These are phyloP conservation scores for Deilephila porcellus DNA, from an alignment of 2,888 invertebrate genomes.

Conservation along the genomic window DNA sequence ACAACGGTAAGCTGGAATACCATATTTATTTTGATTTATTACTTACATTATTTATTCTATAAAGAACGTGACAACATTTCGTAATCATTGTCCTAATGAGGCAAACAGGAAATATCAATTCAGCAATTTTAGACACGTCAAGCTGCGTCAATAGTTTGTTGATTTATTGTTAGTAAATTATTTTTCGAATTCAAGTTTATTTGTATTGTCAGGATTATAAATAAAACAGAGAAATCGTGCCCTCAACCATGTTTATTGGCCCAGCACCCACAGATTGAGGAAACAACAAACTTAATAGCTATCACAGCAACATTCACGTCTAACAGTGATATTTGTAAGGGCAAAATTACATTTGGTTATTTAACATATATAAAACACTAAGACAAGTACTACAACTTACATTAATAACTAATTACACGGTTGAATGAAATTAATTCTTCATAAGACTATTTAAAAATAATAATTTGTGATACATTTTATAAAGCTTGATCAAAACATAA, in stretches of 20 bases:
- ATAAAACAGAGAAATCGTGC: constrained; percentile 38
- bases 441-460: neutral
- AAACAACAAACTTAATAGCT: constrained; percentile 69
- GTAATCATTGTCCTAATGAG: neutral
- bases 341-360: constrained; percentile 5
- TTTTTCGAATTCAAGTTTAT: neutral
- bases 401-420: neutral
- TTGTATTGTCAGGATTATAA: neutral
- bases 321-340: constrained; percentile 35
- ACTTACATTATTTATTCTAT: neutral
- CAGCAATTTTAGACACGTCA: constrained; percentile 19
- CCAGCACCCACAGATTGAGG: constrained; percentile 68
- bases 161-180: neutral
- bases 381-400: neutral
- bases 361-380: neutral
- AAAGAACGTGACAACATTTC: constrained; percentile 3
- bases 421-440: neutral
- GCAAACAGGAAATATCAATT: constrained; percentile 6
- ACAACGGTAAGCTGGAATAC: neutral
- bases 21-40: neutral
- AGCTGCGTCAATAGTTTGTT: neutral
- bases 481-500: neutral
- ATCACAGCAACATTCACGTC: constrained; percentile 72
- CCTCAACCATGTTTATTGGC: constrained; percentile 77
- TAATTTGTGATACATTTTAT: neutral